Conservation (phyloP, 2,797 vertebrate species). For the Platyrinchus mystaceus region DNA sequence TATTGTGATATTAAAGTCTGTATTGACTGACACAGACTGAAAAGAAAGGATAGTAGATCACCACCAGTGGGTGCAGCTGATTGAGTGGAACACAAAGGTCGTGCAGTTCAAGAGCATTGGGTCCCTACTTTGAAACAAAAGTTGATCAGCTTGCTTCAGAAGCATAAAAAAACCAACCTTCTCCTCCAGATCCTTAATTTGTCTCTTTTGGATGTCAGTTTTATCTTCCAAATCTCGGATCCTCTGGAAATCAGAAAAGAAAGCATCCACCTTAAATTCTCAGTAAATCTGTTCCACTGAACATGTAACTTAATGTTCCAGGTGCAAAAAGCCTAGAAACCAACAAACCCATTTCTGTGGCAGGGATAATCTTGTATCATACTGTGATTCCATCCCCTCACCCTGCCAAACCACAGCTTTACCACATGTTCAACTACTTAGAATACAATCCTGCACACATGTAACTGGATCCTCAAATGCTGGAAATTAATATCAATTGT, state of each 20-base stretch:
- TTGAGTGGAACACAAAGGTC: neutral
- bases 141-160: neutral
- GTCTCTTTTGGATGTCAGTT: constrained; percentile 97
- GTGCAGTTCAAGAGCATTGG: neutral
- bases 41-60: neutral
- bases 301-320: neutral
- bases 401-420: neutral
- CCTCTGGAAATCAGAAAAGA: constrained; percentile 80
- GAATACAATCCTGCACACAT: neutral
- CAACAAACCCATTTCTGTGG: neutral
- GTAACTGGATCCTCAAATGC: neutral
- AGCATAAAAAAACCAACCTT: constrained; percentile 82
- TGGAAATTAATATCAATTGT: neutral
- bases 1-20: neutral
- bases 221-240: constrained; percentile 98
- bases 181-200: constrained; percentile 99
- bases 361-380: neutral
- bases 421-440: neutral
- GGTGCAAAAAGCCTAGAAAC: neutral
- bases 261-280: neutral
- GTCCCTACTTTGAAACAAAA: neutral
- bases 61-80: neutral
- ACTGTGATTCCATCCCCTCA: neutral
- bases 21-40: neutral
- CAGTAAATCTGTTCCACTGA: neutral